Evolutionary conservation across 2,113 vertebrate genomes (phyloP).

Genomic region (Saccopteryx bilineata): DNA sequence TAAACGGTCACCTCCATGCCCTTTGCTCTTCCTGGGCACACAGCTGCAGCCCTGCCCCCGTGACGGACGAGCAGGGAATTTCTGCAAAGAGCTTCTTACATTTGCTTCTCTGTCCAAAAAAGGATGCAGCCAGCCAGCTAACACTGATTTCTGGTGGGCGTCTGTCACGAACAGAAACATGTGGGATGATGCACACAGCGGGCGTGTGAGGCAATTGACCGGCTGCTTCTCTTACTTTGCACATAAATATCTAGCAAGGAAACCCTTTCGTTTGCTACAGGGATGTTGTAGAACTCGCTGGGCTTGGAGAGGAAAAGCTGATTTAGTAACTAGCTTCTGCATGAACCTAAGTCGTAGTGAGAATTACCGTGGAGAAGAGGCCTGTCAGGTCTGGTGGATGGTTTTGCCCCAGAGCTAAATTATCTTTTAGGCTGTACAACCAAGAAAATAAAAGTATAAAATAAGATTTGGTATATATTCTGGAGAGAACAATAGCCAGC

Average conservation of each 20-base stretch:
- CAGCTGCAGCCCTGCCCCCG: neutral
- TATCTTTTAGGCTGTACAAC: neutral
- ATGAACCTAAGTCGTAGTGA: neutral
- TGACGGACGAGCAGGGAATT: neutral
- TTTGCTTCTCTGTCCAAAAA: neutral
- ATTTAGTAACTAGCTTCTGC: neutral
- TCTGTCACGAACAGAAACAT: neutral
- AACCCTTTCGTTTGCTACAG: neutral
- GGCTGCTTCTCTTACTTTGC: neutral
- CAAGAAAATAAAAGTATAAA: neutral
- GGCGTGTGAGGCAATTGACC: neutral
- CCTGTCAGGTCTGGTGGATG: neutral
- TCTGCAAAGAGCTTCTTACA: neutral
- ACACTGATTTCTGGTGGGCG: neutral
- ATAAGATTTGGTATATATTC: neutral
- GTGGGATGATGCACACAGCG: fast-evolving
- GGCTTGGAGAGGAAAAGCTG: neutral
- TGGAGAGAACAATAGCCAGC: neutral
- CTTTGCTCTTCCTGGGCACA: neutral
- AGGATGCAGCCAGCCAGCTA: neutral
- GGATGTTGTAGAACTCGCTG: neutral
- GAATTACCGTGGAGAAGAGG: too few relatives aligned
- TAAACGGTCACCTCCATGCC: neutral
- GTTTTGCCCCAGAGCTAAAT: neutral
- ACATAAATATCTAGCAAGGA: neutral